phyloP scores from a whole-genome alignment of 2,888 invertebrate species.

The Heliconius ismenius region DNA sequence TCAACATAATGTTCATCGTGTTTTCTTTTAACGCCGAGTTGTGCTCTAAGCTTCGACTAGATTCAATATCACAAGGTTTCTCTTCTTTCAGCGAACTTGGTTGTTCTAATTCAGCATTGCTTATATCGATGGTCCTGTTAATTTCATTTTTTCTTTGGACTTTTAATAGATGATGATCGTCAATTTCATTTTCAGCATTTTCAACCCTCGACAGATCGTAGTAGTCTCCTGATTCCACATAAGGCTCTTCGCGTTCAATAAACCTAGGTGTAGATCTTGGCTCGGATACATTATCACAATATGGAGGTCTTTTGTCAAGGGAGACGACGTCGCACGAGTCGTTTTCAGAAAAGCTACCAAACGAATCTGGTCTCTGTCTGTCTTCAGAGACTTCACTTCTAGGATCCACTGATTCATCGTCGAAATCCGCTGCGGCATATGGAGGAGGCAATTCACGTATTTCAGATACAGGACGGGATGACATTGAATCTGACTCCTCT shows the following conservation, averaged over 20 bases:
- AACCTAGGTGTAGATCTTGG: conserved; percentile 73
- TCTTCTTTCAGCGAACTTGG: conserved; percentile 59
- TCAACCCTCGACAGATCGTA: conserved; percentile 67
- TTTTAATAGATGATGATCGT: conserved; percentile 70
- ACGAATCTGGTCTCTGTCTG: conserved; percentile 73
- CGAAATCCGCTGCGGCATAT: conserved; percentile 75
- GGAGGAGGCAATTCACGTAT: conserved; percentile 81
- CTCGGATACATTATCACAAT: conserved; percentile 74
- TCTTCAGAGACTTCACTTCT: conserved; percentile 77
- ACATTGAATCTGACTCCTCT: conserved; percentile 82
- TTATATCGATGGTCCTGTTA: conserved; percentile 68
- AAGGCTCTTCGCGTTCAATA: conserved; percentile 76
- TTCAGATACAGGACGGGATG: conserved; percentile 80
- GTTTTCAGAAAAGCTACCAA: conserved; percentile 77
- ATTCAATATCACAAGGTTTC: conserved; percentile 62
- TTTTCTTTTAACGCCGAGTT: conserved; percentile 71
- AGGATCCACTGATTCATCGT: conserved; percentile 75
- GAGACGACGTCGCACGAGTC: conserved; percentile 74
- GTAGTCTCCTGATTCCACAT: conserved; percentile 72
- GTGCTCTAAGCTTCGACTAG: conserved; percentile 65
- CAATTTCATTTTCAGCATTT: conserved; percentile 73
- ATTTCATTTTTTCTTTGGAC: conserved; percentile 78
- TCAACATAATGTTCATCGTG: conserved; percentile 70
- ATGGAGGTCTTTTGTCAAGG: conserved; percentile 62
- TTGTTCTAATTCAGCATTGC: conserved; percentile 56